A percentile compares a stretch with the other conserved stretches of the same genome.
Conservation (phyloP, 2,797 vertebrate genomes). For the Myotis planiceps region DNA sequence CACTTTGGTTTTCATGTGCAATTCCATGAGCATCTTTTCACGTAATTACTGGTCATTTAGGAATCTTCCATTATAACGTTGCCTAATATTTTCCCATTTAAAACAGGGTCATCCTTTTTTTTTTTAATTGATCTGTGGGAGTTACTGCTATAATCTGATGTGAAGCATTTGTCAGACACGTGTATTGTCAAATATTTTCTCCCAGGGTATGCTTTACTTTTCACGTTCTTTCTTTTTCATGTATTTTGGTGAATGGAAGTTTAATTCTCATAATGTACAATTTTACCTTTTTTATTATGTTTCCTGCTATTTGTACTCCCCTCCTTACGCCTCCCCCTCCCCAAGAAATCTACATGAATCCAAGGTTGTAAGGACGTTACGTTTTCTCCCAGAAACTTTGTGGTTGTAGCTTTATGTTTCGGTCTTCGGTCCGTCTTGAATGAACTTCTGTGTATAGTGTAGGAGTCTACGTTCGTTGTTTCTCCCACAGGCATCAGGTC, state of each 20-base stretch:
- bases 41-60: not conserved
- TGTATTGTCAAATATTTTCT: not conserved
- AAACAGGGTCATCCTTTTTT: not conserved
- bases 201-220: not conserved
- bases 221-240: not conserved
- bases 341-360: not conserved
- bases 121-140: not conserved
- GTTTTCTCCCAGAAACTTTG: not conserved
- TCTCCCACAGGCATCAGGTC: not conserved
- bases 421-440: not conserved
- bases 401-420: not conserved
- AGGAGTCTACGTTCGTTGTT: not conserved
- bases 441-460: not conserved
- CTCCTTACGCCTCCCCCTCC: no score
- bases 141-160: not conserved
- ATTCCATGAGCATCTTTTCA: not conserved
- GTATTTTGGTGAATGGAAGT: not conserved
- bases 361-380: not conserved
- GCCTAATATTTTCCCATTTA: not conserved
- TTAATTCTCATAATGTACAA: constrained; percentile 1
- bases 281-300: not conserved
- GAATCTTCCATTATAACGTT: not conserved
- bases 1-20: not conserved
- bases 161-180: not conserved
- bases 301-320: not conserved